These are phyloP conservation scores for Bellardia pandia DNA, from an alignment of 2,888 invertebrate genomes.

Conservation along the genomic window DNA sequence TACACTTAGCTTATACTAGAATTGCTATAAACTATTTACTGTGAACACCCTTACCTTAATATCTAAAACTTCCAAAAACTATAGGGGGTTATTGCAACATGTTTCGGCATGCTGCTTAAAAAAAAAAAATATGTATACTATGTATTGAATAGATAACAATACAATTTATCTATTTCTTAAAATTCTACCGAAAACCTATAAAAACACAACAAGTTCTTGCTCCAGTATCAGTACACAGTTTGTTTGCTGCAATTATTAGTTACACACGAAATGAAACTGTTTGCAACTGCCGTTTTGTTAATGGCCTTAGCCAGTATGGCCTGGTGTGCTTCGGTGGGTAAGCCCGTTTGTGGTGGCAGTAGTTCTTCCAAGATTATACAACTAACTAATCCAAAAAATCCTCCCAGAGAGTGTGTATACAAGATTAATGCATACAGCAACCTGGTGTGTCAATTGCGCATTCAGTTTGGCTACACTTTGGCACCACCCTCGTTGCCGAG, in stretches of 20 bases:
- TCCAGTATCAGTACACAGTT: background rate
- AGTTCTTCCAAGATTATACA: conserved; percentile 77
- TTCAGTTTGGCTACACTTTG: conserved; percentile 62
- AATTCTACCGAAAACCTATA: background rate
- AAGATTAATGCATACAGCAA: conserved; percentile 73
- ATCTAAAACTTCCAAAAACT: too few species aligned
- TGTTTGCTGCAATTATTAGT: background rate
- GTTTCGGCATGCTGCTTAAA: too few species aligned
- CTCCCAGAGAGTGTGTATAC: conserved; percentile 70
- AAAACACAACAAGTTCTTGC: background rate
- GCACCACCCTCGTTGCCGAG: conserved; percentile 76
- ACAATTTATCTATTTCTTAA: background rate
- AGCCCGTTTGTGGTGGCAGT: conserved; percentile 77
- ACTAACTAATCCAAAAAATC: conserved; percentile 50
- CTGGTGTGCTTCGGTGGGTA: conserved; percentile 71
- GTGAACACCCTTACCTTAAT: too few species aligned
- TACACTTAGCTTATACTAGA: too few species aligned
- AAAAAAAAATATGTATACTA: too few species aligned
- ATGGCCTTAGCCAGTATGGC: background rate
- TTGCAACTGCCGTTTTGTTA: background rate
- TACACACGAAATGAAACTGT: conserved; percentile 15
- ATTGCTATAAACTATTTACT: too few species aligned
- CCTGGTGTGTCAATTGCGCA: conserved; percentile 75
- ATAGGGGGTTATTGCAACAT: too few species aligned
- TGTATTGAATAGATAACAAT: background rate